Evolutionary conservation across 2,797 vertebrate genomes (phyloP).

Genomic region (Thripadectes ignobilis): DNA sequence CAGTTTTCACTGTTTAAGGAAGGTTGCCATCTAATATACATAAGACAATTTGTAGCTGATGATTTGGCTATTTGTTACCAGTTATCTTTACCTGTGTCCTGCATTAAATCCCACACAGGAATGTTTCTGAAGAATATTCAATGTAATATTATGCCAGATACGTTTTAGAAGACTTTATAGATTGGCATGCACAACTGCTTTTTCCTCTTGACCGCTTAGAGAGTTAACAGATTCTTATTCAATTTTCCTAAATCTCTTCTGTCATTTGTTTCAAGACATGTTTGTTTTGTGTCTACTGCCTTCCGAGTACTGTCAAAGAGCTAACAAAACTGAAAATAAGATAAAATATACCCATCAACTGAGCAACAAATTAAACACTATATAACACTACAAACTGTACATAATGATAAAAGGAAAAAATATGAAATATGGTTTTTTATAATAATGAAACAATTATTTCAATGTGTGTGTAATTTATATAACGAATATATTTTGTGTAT

Average conservation of each 20-base stretch:
- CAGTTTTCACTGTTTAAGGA: background rate
- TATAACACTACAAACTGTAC: background rate
- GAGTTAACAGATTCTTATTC: background rate
- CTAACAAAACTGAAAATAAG: background rate
- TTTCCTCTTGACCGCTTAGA: background rate
- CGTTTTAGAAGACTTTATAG: background rate
- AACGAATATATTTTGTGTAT: background rate
- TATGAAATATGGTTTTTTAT: background rate
- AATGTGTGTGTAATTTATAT: background rate
- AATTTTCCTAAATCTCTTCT: background rate
- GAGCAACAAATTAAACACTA: background rate
- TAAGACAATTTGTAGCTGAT: background rate
- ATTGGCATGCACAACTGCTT: background rate
- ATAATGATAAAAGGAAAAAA: background rate
- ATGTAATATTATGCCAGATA: background rate
- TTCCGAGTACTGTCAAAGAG: background rate
- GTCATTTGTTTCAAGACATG: background rate
- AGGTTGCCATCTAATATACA: background rate
- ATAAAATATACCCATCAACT: background rate
- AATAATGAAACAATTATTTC: background rate
- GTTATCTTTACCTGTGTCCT: background rate
- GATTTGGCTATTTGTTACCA: background rate
- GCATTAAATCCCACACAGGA: background rate
- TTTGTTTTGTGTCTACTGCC: background rate
- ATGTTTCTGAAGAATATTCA: background rate